These are phyloP conservation scores for Anableps anableps DNA, from an alignment of 2,797 vertebrate genomes.

Conservation along the genomic window DNA sequence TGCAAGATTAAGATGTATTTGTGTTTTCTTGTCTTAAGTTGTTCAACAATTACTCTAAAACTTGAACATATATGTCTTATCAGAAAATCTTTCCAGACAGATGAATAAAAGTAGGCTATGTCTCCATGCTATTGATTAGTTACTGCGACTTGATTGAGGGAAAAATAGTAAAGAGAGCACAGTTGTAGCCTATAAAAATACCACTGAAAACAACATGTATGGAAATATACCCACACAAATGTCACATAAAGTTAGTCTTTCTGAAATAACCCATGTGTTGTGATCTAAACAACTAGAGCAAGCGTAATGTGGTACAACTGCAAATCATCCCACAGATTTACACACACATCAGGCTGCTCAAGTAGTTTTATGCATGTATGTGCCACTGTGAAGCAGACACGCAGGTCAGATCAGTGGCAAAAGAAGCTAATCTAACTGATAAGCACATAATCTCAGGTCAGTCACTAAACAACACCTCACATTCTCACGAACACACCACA, in stretches of 20 bases:
- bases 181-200: not conserved
- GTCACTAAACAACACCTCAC: conserved; percentile 43
- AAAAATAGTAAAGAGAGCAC: not conserved
- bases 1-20: not conserved
- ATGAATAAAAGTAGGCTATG: not conserved
- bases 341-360: conserved; percentile 20
- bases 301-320: conserved; percentile 40
- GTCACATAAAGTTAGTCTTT: conserved; percentile 21
- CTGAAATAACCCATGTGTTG: conserved; percentile 54
- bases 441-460: conserved; percentile 50
- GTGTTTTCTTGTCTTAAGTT: not conserved
- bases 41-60: not conserved
- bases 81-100: not conserved
- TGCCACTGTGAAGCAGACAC: conserved; percentile 30
- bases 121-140: not conserved
- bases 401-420: conserved; percentile 46
- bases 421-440: conserved; percentile 76
- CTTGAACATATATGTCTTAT: not conserved
- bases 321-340: conserved; percentile 29
- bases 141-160: not conserved
- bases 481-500: conserved; percentile 16
- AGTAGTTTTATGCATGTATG: conserved; percentile 28
- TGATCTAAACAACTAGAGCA: conserved; percentile 63
- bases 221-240: conserved; percentile 16
- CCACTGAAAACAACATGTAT: not conserved